These are phyloP conservation scores for Dysidea cf. avara DNA, from an alignment of 37 sponge, comb jelly and placozoan species.

Conservation along the genomic window DNA sequence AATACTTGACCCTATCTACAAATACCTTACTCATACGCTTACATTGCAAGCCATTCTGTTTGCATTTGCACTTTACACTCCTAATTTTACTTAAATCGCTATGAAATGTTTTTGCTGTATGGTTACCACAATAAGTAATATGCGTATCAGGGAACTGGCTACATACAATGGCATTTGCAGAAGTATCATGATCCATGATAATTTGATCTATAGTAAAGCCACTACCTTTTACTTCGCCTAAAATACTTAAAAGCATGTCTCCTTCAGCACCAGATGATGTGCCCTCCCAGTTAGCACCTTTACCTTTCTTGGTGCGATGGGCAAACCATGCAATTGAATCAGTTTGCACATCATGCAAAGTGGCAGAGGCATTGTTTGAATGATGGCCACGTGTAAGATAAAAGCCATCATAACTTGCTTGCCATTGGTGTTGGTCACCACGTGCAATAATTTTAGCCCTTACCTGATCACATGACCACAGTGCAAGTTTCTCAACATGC, in stretches of 20 bases:
- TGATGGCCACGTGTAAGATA: too few relatives aligned
- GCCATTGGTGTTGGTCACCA: too few relatives aligned
- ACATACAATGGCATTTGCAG: conserved; percentile 22
- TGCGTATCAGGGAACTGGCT: conserved; percentile 11
- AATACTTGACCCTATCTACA: conserved; percentile 5
- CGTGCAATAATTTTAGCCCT: too few relatives aligned
- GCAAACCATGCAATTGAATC: not conserved
- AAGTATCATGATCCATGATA: conserved; percentile 30
- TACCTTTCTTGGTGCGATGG: not conserved
- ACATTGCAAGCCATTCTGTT: not conserved
- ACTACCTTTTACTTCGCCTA: conserved; percentile 14
- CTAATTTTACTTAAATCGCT: conserved; percentile 17
- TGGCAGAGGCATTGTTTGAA: conserved; percentile 3
- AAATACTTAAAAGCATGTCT: conserved; percentile 15
- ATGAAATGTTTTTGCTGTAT: conserved; percentile 27
- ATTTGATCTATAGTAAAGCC: conserved; percentile 20
- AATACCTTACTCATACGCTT: conserved; percentile 25
- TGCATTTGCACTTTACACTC: conserved; percentile 1
- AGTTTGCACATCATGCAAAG: not conserved
- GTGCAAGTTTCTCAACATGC: too few relatives aligned
- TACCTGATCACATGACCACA: too few relatives aligned
- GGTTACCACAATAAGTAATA: conserved; percentile 26
- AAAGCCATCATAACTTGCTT: too few relatives aligned
- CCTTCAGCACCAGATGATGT: conserved; percentile 27
- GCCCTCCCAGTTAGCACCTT: conserved; percentile 6